Conservation (phyloP, 2,888 invertebrate genomes). For the Volucella inflata region DNA sequence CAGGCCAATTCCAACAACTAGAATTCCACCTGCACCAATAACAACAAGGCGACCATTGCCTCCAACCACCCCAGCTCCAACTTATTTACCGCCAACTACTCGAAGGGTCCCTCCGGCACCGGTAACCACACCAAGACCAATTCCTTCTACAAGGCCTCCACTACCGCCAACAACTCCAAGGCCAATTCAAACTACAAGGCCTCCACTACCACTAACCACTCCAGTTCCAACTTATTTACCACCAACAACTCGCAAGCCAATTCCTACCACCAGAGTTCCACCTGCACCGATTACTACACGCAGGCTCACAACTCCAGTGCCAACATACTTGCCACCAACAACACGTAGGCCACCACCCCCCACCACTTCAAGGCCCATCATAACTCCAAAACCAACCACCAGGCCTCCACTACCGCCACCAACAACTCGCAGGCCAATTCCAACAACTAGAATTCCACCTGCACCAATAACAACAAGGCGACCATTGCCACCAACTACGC, state of each 20-base stretch:
- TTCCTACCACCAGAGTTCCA: slow-evolving; percentile 28
- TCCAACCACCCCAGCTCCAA: slow-evolving; percentile 23
- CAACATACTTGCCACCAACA: slow-evolving; percentile 11
- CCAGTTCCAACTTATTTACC: too few relatives aligned
- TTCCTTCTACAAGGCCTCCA: slow-evolving; percentile 47
- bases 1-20: slow-evolving; percentile 15
- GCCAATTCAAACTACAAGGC: too few relatives aligned
- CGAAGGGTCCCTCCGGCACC: slow-evolving; percentile 13
- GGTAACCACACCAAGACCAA: neutral
- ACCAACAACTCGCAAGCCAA: too few relatives aligned
- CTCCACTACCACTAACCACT: too few relatives aligned
- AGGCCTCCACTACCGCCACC: slow-evolving; percentile 24
- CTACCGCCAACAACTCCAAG: slow-evolving; percentile 44
- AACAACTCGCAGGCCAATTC: too few relatives aligned
- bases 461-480: too few relatives aligned
- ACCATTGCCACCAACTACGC: too few relatives aligned
- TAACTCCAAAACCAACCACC: too few relatives aligned
- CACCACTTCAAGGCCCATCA: too few relatives aligned
- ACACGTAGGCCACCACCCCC: slow-evolving; percentile 27
- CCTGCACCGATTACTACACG: slow-evolving; percentile 68
- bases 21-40: slow-evolving; percentile 11
- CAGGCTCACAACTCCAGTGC: slow-evolving; percentile 62
- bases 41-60: slow-evolving; percentile 11
- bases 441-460: too few relatives aligned
- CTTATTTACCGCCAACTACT: too few relatives aligned